Base-by-base conservation (phyloP, 2,888 invertebrate species). In the Dusona sp. region DNA sequence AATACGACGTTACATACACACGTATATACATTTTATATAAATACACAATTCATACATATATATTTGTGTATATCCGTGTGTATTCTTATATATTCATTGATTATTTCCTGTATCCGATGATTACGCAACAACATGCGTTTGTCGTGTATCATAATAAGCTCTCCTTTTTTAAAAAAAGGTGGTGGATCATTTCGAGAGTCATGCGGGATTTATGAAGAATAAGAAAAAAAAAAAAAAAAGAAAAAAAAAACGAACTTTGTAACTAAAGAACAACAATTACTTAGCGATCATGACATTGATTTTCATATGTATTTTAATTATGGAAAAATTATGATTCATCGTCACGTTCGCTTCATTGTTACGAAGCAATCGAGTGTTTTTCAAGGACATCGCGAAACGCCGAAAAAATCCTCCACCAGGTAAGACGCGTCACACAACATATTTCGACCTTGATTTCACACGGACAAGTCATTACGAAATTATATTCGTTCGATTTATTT, bases 81-180 rank as follows among this genome's bases (percentile, higher is more conserved):
- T 87, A 90, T 87, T 87, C 87, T 88, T 87, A 85, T 87, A 90
- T 88, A 90, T 87, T 88, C 87, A 90, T 89, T 87, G 88, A 88
- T 91, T 90, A 90, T 88, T 89, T 87, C 85, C 83, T 88, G 85
- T 85, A 87, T 89, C 88, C 86, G 88, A 86, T 29, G 87, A 88
- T 73, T 83, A 80, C 88, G 84, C 81, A 74, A 83, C 87, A 88
- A 86, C 74, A 79, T 70, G 74, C 81, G 11, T 42, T 36, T 73
- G 81, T 82, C 73, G 72, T 67, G 74, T 82, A 75, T 86, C 78
- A 70, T 86, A 77, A 88, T 91, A 91, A 91, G 89, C 91, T 91
- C 89, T 85, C 80, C 73, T 88, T 88, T 90, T 88, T 65, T 25
- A 4, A 29, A 29, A 61, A n/a, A 51, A 25, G 45, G 79, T 86